Conservation (phyloP, 2,888 invertebrate genomes). For the Leptopilina syphax region DNA sequence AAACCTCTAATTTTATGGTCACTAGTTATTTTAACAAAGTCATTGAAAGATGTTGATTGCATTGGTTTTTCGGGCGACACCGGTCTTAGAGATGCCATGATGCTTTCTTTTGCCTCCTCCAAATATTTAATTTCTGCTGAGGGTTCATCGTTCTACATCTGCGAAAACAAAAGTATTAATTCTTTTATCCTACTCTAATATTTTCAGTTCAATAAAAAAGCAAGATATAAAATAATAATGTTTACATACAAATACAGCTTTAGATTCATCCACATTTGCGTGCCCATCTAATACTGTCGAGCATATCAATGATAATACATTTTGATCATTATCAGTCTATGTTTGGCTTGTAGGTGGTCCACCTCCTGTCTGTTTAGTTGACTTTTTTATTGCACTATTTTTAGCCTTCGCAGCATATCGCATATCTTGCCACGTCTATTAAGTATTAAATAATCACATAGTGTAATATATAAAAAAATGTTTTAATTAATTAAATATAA, state of each 20-base stretch:
- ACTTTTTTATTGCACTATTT: neutral
- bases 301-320: neutral
- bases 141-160: too few relatives aligned
- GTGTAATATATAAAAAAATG: too few relatives aligned
- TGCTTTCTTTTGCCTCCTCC: neutral
- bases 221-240: too few relatives aligned
- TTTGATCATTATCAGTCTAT: neutral
- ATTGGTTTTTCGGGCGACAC: too few relatives aligned
- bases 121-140: too few relatives aligned
- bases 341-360: neutral
- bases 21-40: too few relatives aligned
- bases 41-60: too few relatives aligned
- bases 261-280: neutral
- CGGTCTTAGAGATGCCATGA: too few relatives aligned
- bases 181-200: neutral
- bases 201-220: neutral
- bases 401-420: neutral
- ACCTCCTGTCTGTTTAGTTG: neutral
- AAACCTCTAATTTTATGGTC: too few relatives aligned
- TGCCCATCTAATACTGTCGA: neutral
- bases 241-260: neutral
- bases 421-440: neutral
- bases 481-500: too few relatives aligned
- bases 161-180: too few relatives aligned
- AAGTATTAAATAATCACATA: neutral